Evolutionary conservation across 2,797 vertebrate genomes (phyloP).

Genomic region (Coccyzus lansbergi): DNA sequence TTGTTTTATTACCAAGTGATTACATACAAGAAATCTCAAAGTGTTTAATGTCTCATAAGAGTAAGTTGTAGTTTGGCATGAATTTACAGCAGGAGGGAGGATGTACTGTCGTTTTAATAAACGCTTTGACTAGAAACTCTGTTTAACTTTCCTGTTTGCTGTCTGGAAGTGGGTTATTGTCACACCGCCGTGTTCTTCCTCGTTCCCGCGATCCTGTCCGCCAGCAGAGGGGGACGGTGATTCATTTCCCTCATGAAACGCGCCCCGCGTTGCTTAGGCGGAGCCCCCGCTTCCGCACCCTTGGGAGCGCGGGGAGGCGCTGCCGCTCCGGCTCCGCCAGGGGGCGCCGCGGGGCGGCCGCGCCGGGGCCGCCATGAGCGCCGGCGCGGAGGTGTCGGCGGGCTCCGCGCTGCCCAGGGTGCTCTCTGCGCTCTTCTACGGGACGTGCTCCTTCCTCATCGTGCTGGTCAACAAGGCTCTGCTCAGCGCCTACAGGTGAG

Average conservation of each 20-base stretch:
- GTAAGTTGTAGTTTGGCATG: slow-evolving; percentile 68
- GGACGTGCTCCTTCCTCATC: slow-evolving; percentile 84
- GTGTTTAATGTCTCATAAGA: slow-evolving; percentile 65
- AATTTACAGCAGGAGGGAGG: slow-evolving; percentile 72
- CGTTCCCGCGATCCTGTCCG: background rate
- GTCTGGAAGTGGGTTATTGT: background rate
- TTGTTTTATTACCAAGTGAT: slow-evolving; percentile 54
- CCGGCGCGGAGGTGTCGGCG: background rate
- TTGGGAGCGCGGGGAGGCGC: no score
- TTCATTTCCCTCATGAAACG: background rate
- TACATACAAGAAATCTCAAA: slow-evolving; percentile 51
- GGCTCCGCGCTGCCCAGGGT: slow-evolving; percentile 59
- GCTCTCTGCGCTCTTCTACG: slow-evolving; percentile 86
- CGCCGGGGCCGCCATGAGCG: background rate
- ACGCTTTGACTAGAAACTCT: slow-evolving; percentile 81
- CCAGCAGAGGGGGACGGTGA: background rate
- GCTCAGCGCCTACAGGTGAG: slow-evolving; percentile 89
- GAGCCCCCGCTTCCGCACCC: no score
- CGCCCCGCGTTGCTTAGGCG: no score
- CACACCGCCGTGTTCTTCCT: background rate
- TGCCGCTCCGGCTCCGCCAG: no score
- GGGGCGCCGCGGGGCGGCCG: no score
- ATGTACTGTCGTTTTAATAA: slow-evolving; percentile 76
- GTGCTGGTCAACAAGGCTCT: slow-evolving; percentile 90
- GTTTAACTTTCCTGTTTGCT: slow-evolving; percentile 54